Percentiles rank a stretch among this genome's conserved stretches.
Conservation (phyloP, 2,797 vertebrate genomes). For the Lutjanus campechanus region DNA sequence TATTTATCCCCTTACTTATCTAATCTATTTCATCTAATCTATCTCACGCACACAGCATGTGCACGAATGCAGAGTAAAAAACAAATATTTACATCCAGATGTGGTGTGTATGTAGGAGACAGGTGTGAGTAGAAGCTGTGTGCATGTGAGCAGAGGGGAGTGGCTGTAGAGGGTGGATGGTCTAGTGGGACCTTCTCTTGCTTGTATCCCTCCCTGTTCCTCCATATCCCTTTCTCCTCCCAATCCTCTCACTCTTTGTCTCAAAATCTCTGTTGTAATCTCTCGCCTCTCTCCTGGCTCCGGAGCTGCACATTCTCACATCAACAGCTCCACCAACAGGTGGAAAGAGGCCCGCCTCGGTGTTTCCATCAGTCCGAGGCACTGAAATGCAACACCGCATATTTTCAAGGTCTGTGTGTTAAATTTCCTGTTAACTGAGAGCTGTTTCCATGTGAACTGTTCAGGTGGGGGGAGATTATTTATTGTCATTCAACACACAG, state of each 20-base stretch:
- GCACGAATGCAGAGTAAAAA: neutral
- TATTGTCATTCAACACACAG: slow-evolving; percentile 43
- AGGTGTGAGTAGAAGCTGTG: slow-evolving; percentile 22
- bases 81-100: slow-evolving; percentile 8
- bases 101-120: neutral
- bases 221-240: slow-evolving; percentile 56
- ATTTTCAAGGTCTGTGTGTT: slow-evolving; percentile 54
- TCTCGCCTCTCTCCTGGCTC: slow-evolving; percentile 31
- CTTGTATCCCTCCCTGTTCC: slow-evolving; percentile 59
- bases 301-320: slow-evolving; percentile 42
- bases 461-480: slow-evolving; percentile 11
- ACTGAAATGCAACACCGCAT: slow-evolving; percentile 40
- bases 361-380: slow-evolving; percentile 23
- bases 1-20: neutral
- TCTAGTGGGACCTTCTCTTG: slow-evolving; percentile 51
- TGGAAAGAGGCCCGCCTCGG: slow-evolving; percentile 28
- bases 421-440: slow-evolving; percentile 37
- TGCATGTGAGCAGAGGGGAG: slow-evolving; percentile 33
- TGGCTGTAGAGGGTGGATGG: slow-evolving; percentile 44
- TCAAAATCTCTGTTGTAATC: slow-evolving; percentile 66
- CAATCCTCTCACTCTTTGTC: slow-evolving; percentile 72
- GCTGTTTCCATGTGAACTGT: slow-evolving; percentile 29
- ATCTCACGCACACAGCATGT: neutral
- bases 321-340: slow-evolving; percentile 86
- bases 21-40: slow-evolving; percentile 10